Evolutionary conservation across 2,888 invertebrate genomes (phyloP), one percentile per base, ranked within the genome.

Genomic region (Agriopis marginaria): DNA sequence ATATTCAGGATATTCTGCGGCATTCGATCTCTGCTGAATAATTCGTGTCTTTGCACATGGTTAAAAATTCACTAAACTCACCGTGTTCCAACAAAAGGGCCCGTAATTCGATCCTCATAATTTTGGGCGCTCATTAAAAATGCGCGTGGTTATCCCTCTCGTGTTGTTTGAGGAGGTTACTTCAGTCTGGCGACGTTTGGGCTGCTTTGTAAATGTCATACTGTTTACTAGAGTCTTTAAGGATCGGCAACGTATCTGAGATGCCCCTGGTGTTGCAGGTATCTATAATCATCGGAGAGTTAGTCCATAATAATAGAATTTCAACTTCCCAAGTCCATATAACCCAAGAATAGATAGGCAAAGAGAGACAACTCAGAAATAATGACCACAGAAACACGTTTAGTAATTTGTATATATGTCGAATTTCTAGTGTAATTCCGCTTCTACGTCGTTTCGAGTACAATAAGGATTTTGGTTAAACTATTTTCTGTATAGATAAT

Each of bases 71-170:
- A 70, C 49, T 59, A 32, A 40, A 50, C 60, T 47, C 55, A 14
- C 58, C 58, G 55, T 54, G 68, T 51, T 56, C 47, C 53, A 50
- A 65, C 69, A 69, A 62, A 53, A 51, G 65, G 63, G 40, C 70
- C 42, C 70, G 45, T 68, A 70, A 75, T 68, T 71, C 64, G 60
- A 70, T 71, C 64, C 66, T 42, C 59, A 62, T 64, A 71, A 65
- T 69, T 74, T 72, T 60, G 70, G 69, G 69, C 51, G 39, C 68
- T 58, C 64, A 70, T 70, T 73, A 71, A 71, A 73, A 73, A 72
- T 77, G 49, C 60, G 58, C 23, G n/a, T 47, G 32, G 39, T 39
- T 60, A 49, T 49, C 47, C 58, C 40, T 39, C 49, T 9, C 32
- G n/a, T 11, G 49, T 39, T 49, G 60, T 49, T 59, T 45, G 3